Evolutionary conservation across 64 coral and sea anemone genomes (phyloP), one percentile per base, ranked within the genome.

Genomic region (Dendrophyllia cribrosa): DNA sequence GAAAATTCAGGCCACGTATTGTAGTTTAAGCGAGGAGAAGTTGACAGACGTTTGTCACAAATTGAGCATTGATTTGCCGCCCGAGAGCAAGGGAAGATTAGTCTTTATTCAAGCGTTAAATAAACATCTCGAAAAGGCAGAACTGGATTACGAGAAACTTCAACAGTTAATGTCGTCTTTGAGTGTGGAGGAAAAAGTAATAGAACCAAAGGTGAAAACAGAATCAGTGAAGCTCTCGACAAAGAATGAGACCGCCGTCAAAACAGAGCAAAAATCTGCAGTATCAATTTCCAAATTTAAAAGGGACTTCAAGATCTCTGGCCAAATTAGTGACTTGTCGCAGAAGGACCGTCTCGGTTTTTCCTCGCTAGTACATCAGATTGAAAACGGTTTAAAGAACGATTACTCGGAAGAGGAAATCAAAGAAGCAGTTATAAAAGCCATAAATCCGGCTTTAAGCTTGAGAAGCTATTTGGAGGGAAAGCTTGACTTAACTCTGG

Each of bases 281-380:
- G 34, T 34, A 34, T 2, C 34, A 34, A 34, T 34, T 34, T 34
- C 34, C 34, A 34, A 34, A 34, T 70, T 70, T 10, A 0, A 24
- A 70, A 22, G 67, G 3, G 23, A 26, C 23, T 70, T 26, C 10
- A 70, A 70, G 23, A 23, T 70, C 10, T 70, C 23, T 22, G 66
- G 66, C 21, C 23, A 70, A 3, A 60, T 43, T 26, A 11, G 23
- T 3, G 53, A 78, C 51, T 50, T 16, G 22, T 34, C 3, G n/a
- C 62, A 74, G 63, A 84, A 91, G 43, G 89, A 90, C 69, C 63
- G n/a, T 9, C 26, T 91, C 16, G 71, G 76, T 34, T 91, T 70
- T 91, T 22, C 78, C 12, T 9, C 59, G 20, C 78, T 83, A 48
- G 45, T 74, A 34, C 66, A 68, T n/a, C 89, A 91, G 43, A 91